phyloP scores from a whole-genome alignment of 2,888 invertebrate genomes.

The Drosophila percnosoma region DNA sequence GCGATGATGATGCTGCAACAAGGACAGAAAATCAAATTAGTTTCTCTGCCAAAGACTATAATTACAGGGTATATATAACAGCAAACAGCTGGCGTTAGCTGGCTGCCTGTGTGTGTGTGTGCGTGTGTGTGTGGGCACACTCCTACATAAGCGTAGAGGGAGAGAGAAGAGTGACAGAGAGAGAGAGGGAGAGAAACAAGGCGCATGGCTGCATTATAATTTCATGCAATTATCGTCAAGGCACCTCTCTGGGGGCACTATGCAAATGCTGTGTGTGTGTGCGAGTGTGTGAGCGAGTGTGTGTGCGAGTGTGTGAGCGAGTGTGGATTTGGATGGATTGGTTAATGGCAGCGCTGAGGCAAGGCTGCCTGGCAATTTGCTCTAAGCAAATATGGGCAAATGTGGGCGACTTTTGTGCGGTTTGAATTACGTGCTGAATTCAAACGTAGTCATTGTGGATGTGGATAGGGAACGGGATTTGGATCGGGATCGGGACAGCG shows the following conservation, averaged over 20 bases:
- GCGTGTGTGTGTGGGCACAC: constrained; percentile 26
- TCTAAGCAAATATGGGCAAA: constrained; percentile 64
- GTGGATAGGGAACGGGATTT: background rate
- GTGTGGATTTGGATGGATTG: constrained; percentile 52
- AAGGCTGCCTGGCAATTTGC: constrained; percentile 62
- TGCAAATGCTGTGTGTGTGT: constrained; percentile 54
- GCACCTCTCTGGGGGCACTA: constrained; percentile 33
- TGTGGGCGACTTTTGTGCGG: constrained; percentile 58
- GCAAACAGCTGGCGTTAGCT: constrained; percentile 6
- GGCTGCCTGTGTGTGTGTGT: background rate
- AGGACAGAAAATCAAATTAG: constrained; percentile 15
- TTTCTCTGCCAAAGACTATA: background rate
- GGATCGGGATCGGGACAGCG: background rate
- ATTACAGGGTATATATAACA: constrained; percentile 27
- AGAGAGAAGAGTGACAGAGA: background rate
- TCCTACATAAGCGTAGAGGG: constrained; percentile 27
- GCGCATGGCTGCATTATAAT: constrained; percentile 73
- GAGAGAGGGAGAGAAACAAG: constrained; percentile 9
- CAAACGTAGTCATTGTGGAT: background rate
- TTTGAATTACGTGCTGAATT: constrained; percentile 20
- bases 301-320: constrained; percentile 6
- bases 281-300: no score
- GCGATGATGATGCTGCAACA: constrained; percentile 84
- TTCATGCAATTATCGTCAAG: constrained; percentile 76
- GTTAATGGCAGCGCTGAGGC: constrained; percentile 59